Conservation (phyloP, 1,140 invertebrate species). For the Brachionus koreanus region DNA sequence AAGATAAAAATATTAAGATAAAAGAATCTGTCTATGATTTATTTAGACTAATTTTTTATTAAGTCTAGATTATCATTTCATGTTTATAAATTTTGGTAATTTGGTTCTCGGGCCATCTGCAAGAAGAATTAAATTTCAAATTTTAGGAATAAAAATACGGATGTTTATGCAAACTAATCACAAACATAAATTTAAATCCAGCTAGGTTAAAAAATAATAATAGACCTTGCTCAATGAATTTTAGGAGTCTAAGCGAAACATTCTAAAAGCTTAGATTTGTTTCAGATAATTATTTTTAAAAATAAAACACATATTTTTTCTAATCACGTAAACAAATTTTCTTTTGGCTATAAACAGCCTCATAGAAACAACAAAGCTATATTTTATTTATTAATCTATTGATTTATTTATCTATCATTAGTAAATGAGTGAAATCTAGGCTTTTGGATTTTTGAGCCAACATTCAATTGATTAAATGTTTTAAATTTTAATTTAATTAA, state of each 20-base stretch:
- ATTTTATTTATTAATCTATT: not conserved
- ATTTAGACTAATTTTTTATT: not conserved
- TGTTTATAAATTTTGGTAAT: not conserved
- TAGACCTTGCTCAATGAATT: not conserved
- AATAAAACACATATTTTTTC: not conserved
- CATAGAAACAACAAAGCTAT: not conserved
- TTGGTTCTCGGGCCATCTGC: not conserved
- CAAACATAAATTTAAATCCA: not conserved
- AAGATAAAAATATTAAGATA: not conserved
- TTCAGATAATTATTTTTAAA: not conserved
- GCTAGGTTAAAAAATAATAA: not conserved
- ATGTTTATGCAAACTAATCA: not conserved
- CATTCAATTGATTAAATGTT: not conserved
- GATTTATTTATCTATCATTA: not conserved
- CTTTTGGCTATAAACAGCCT: not conserved
- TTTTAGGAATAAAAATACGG: not conserved
- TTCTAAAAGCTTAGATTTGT: not conserved
- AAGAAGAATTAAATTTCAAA: not conserved
- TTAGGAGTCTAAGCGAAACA: not conserved
- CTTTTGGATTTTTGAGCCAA: not conserved
- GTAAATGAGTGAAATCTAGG: not conserved
- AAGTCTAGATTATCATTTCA: not conserved
- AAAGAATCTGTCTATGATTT: not conserved
- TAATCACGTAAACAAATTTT: slow-evolving; percentile 4
- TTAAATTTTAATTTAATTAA: not conserved